Evolutionary conservation across 2,888 invertebrate species (phyloP).

Genomic region (Pyrocoelia pectoralis): DNA sequence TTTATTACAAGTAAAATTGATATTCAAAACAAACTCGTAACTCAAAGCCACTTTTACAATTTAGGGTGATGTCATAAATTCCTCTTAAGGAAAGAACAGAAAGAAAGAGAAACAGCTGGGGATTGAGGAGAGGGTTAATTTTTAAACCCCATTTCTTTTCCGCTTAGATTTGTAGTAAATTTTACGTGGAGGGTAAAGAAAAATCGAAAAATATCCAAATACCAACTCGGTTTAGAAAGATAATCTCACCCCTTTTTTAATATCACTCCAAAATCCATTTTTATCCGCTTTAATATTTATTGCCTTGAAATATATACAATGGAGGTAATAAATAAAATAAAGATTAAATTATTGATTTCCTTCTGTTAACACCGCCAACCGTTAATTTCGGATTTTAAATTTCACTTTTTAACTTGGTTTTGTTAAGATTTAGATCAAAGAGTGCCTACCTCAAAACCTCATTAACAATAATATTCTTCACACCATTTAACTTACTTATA

Average conservation of each 20-base stretch:
- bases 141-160: not conserved
- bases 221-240: not conserved
- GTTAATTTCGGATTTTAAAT: not conserved
- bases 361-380: not conserved
- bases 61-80: not conserved
- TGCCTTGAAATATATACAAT: not conserved
- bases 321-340: not conserved
- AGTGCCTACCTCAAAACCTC: not conserved
- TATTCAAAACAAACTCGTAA: too few relatives aligned
- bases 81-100: too few relatives aligned
- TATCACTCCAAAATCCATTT: not conserved
- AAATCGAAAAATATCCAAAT: too few relatives aligned
- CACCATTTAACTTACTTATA: not conserved
- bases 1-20: too few relatives aligned
- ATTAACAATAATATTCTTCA: not conserved
- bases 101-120: too few relatives aligned
- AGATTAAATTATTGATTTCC: constrained; percentile 1
- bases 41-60: not conserved
- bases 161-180: not conserved
- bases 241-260: not conserved
- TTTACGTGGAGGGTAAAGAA: too few relatives aligned
- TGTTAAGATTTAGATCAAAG: not conserved
- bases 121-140: too few relatives aligned
- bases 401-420: not conserved
- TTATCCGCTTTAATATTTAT: constrained; percentile 1